Conservation (phyloP, 1,140 invertebrate genomes). For the Brachionus sp. region DNA sequence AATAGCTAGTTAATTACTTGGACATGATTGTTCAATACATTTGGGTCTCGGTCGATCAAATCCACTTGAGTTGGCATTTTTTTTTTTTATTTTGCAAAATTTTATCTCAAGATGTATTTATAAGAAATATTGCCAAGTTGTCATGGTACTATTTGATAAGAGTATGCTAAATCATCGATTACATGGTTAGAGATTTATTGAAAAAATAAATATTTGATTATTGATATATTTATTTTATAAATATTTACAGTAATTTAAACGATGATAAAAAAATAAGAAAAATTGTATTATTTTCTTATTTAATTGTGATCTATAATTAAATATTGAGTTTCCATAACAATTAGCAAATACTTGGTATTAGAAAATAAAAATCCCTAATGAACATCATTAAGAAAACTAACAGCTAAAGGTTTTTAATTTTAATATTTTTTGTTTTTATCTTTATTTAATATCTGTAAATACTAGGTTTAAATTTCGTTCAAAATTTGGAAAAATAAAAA, state of each 20-base stretch:
- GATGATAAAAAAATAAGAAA: not conserved
- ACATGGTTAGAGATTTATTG: not conserved
- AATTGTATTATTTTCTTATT: not conserved
- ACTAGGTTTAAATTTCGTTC: no score
- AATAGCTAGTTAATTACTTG: not conserved
- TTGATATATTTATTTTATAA: not conserved
- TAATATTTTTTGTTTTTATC: no score
- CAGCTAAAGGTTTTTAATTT: no score
- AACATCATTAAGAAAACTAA: not conserved
- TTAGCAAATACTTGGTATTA: not conserved
- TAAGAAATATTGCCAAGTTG: not conserved
- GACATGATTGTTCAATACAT: conserved; percentile 30
- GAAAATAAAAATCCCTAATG: not conserved
- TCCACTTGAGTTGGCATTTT: conserved; percentile 39
- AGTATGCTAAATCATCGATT: conserved; percentile 8
- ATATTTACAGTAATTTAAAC: not conserved
- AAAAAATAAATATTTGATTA: not conserved
- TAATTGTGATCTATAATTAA: not conserved
- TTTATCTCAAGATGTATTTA: not conserved
- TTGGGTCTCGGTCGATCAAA: conserved; percentile 39
- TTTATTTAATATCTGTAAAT: no score
- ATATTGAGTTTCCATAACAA: not conserved
- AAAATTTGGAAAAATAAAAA: no score
- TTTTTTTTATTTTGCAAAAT: conserved; percentile 1
- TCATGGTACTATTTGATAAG: not conserved